Evolutionary conservation across 2,888 invertebrate species (phyloP).

Genomic region (Dicycla oo): DNA sequence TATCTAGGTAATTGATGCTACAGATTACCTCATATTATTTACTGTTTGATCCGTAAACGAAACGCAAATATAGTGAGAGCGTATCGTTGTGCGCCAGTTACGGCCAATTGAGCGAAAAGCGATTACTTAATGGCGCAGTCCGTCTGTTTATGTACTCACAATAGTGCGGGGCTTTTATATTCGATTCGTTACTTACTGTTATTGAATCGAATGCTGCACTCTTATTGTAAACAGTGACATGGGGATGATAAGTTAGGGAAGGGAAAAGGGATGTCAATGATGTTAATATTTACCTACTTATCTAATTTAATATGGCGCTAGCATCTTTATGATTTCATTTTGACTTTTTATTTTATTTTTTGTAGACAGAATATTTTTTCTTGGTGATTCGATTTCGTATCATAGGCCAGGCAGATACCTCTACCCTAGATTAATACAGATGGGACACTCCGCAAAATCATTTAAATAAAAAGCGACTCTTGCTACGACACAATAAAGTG

Average conservation of each 20-base stretch:
- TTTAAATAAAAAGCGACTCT: no score
- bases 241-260: constrained; percentile 12
- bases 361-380: not conserved
- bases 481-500: no score
- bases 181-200: constrained; percentile 51
- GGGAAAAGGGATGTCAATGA: constrained; percentile 12
- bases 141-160: constrained; percentile 50
- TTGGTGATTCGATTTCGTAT: not conserved
- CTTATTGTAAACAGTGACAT: constrained; percentile 32
- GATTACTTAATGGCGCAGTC: constrained; percentile 58
- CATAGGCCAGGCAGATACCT: not conserved
- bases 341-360: not conserved
- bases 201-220: constrained; percentile 44
- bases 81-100: constrained; percentile 60
- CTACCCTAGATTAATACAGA: no score
- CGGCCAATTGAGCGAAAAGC: constrained; percentile 59
- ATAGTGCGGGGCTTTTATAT: constrained; percentile 41
- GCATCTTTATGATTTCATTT: not conserved
- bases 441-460: no score
- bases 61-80: constrained; percentile 59
- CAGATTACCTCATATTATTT: constrained; percentile 52
- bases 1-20: constrained; percentile 18
- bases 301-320: constrained; percentile 5
- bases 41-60: constrained; percentile 49
- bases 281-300: constrained; percentile 5